These are phyloP conservation scores for Ostrea denselamellosa DNA, from an alignment of 1,140 invertebrate genomes.

Conservation along the genomic window DNA sequence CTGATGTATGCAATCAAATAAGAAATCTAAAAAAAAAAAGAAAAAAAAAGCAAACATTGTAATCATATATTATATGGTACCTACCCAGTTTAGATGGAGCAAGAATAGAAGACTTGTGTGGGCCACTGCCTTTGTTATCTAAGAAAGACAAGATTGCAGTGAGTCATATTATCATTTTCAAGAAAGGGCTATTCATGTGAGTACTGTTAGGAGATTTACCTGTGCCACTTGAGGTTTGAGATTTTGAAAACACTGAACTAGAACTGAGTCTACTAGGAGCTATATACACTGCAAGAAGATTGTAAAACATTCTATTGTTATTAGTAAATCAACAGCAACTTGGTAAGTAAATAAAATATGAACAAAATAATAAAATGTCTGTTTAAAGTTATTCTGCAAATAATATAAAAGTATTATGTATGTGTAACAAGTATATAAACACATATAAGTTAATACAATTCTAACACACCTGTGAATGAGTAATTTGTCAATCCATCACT, in stretches of 20 bases:
- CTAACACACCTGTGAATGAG: too few relatives aligned
- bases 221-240: constrained; percentile 34
- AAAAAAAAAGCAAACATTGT: neutral
- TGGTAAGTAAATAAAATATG: neutral
- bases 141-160: neutral
- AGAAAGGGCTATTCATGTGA: neutral
- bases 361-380: neutral
- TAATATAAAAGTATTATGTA: neutral
- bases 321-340: neutral
- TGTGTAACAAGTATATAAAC: too few relatives aligned
- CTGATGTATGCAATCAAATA: too few relatives aligned
- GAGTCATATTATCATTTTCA: neutral
- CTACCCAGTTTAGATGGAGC: constrained; percentile 57
- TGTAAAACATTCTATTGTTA: constrained; percentile 3
- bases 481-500: too few relatives aligned
- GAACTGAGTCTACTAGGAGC: constrained; percentile 63
- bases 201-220: neutral
- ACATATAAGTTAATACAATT: too few relatives aligned
- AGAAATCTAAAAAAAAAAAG: too few relatives aligned
- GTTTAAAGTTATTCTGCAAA: neutral
- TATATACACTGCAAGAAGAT: constrained; percentile 60
- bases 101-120: constrained; percentile 52
- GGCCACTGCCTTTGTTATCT: constrained; percentile 49
- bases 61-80: neutral
- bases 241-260: constrained; percentile 37